Evolutionary conservation across 2,888 invertebrate genomes (phyloP).

Genomic region (Chymomyza procnemis): DNA sequence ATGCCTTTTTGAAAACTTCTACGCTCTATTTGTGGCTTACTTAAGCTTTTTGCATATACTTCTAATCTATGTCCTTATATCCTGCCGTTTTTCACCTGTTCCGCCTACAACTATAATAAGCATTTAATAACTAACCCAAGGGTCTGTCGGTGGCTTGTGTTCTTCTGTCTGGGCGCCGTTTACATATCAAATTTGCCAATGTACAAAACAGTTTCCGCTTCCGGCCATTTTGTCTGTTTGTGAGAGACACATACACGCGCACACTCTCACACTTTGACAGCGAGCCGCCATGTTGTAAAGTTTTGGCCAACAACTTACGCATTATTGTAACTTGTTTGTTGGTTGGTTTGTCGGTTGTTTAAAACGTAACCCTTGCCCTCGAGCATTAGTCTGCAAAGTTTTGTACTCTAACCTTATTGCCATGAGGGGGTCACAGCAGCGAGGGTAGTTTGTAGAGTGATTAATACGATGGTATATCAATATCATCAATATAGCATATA

Average conservation of each 20-base stretch:
- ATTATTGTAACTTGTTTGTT: conserved; percentile 32
- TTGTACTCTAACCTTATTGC: conserved; percentile 29
- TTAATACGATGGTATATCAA: too few relatives aligned
- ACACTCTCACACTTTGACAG: conserved; percentile 27
- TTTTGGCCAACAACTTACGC: conserved; percentile 47
- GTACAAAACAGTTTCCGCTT: conserved; percentile 56
- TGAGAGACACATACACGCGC: conserved; percentile 18
- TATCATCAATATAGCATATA: too few relatives aligned
- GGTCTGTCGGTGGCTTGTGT: conserved; percentile 18
- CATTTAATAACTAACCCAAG: conserved; percentile 35
- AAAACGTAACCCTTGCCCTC: conserved; percentile 39
- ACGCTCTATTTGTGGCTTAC: not conserved
- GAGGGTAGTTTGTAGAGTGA: not conserved
- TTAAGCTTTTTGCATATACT: not conserved
- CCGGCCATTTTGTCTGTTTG: conserved; percentile 48
- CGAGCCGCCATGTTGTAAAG: not conserved
- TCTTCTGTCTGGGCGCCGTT: conserved; percentile 11
- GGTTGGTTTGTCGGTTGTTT: conserved; percentile 19
- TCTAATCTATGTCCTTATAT: conserved; percentile 20
- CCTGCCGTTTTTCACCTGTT: not conserved
- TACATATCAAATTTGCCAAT: conserved; percentile 51
- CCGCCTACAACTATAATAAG: conserved; percentile 35
- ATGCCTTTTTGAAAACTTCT: not conserved
- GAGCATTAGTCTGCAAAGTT: conserved; percentile 60
- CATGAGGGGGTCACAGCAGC: not conserved